Evolutionary conservation across 2,797 vertebrate species (phyloP), one percentile per base, ranked within the genome.

Genomic region (Enoplosus armatus): DNA sequence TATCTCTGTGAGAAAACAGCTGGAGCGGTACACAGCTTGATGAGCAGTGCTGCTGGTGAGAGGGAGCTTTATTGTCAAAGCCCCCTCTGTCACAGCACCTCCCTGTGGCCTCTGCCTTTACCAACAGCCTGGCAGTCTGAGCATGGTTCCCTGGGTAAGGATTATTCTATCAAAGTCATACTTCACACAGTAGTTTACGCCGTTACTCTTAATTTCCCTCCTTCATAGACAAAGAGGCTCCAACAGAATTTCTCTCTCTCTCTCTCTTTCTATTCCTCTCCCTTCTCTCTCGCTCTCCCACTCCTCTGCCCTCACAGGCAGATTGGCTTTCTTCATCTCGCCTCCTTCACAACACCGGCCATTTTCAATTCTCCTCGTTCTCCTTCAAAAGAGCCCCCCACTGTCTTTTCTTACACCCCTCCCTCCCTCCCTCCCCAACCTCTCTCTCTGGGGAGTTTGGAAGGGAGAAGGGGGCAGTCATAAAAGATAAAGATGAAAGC

Each of bases 401-500:
- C 80, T 85, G 76, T 87, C 83, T 89, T 80, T 72, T 63, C 71
- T 43, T 72, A 48, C 79, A 58, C 64, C 27, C 37, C 59, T 53
- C 16, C 47, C 71, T 80, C 77, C 54, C 47, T 26, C 41, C 66
- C 47, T 24, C 22, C 58, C 75, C 31, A 77, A 75, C 79, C 79
- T 78, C 80, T 92, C 90, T 93, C 91, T 89, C 90, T 83, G 73
- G 91, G 89, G 94, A 92, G 90, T 82, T 85, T 86, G 84, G 82
- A 78, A 79, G 69, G 87, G 90, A 91, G 91, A 93, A 93, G 76
- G 87, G 93, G 93, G 83, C 88, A 94, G 92, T 90, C 93, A 93
- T 93, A 91, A 94, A 93, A 94, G 93, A 95, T 93, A 92, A 92
- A 95, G 94, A 95, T 95, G 93, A 95, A 95, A 95, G 94, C 72